A percentile compares a stretch with the other conserved stretches of the same genome.
Evolutionary conservation across 2,113 vertebrate genomes (phyloP).

Genomic region (Triplophysa tibetana): DNA sequence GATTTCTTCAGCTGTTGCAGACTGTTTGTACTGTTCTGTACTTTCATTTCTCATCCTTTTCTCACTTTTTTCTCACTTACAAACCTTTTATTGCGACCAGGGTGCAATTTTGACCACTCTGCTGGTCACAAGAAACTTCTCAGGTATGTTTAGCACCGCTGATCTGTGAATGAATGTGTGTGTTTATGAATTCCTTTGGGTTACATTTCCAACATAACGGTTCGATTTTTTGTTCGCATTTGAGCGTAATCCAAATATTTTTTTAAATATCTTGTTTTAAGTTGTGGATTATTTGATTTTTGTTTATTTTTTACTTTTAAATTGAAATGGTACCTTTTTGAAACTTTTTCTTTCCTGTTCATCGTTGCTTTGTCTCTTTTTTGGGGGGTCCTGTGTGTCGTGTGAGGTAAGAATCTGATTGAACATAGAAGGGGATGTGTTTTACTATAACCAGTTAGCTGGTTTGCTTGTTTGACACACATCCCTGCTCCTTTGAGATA

Average conservation of each 20-base stretch:
- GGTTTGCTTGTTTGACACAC: constrained; percentile 44
- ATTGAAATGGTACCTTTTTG: constrained; percentile 48
- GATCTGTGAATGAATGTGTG: constrained; percentile 10
- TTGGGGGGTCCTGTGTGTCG: constrained; percentile 77
- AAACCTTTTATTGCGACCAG: constrained; percentile 71
- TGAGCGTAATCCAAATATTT: constrained; percentile 9
- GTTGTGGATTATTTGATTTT: constrained; percentile 12
- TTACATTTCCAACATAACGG: not conserved
- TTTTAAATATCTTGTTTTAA: not conserved
- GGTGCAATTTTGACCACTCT: constrained; percentile 98
- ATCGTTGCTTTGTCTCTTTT: constrained; percentile 84
- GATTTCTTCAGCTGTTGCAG: constrained; percentile 4
- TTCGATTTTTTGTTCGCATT: not conserved
- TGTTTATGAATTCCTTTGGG: not conserved
- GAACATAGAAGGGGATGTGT: constrained; percentile 34
- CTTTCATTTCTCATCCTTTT: not conserved
- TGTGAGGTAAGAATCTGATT: constrained; percentile 43
- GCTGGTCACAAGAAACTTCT: constrained; percentile 98
- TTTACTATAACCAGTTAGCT: constrained; percentile 34
- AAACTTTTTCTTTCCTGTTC: constrained; percentile 60
- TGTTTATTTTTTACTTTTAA: not conserved
- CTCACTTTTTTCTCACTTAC: constrained; percentile 42
- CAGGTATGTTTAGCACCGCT: constrained; percentile 81
- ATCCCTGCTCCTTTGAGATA: constrained; percentile 35
- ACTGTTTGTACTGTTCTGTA: constrained; percentile 9